phyloP scores from a whole-genome alignment of 2,113 vertebrate genomes.

The Rhinogobius similis region DNA sequence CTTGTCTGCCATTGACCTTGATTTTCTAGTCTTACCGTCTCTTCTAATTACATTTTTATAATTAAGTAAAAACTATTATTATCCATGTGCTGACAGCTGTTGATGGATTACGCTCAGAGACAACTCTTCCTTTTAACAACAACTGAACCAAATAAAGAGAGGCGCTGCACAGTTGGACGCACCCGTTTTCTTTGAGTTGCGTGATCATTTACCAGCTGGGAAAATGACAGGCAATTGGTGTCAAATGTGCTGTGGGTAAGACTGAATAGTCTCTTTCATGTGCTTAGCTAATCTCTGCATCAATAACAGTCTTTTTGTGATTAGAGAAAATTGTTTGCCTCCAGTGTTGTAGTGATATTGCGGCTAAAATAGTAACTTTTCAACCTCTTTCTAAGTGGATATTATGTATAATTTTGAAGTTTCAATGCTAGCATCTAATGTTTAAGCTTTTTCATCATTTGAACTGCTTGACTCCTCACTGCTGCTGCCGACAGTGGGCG shows the following conservation, averaged over 20 bases:
- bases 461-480: background rate
- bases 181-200: conserved; percentile 5
- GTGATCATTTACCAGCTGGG: conserved; percentile 6
- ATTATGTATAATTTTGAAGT: background rate
- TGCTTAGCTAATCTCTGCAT: background rate
- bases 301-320: background rate
- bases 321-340: conserved; percentile 1
- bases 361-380: background rate
- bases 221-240: conserved; percentile 2
- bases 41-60: conserved; percentile 26
- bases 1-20: background rate
- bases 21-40: conserved; percentile 17
- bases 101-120: conserved; percentile 18
- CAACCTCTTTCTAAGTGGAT: background rate
- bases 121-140: conserved; percentile 28
- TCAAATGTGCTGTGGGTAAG: background rate
- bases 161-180: conserved; percentile 44
- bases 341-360: background rate
- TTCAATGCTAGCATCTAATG: background rate
- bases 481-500: background rate
- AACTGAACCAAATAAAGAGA: conserved; percentile 30
- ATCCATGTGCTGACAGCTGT: conserved; percentile 34
- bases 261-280: background rate
- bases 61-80: conserved; percentile 22
- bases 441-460: background rate